A percentile compares a stretch with the other conserved stretches of the same genome.
Conservation (phyloP, 2,797 vertebrate genomes). For the Hozukius guyotensis region DNA sequence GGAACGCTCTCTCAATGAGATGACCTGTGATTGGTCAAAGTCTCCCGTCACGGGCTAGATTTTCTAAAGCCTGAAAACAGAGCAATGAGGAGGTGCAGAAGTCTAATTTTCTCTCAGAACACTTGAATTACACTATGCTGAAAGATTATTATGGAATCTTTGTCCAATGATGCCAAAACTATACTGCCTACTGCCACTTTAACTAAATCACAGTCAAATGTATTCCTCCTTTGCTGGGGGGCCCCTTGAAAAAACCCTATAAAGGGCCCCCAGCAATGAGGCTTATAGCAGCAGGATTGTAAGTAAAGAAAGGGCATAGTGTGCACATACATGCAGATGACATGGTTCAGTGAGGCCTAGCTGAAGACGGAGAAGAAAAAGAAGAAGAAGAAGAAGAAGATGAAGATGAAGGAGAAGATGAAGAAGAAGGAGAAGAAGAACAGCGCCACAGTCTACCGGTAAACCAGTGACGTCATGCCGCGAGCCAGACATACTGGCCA, state of each 20-base stretch:
- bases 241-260: neutral
- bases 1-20: no score
- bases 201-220: neutral
- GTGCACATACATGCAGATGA: neutral
- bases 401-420: neutral
- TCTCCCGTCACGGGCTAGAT: no score
- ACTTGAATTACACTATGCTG: no score
- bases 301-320: no score
- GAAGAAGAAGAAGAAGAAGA: neutral
- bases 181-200: no score
- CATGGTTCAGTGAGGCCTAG: neutral
- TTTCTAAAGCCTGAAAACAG: no score
- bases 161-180: no score
- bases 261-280: neutral
- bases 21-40: no score
- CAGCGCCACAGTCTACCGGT: slow-evolving; percentile 22
- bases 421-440: neutral
- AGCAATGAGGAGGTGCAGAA: no score
- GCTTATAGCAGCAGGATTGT: no score
- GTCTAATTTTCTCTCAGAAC: no score
- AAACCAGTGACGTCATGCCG: slow-evolving; percentile 73
- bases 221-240: neutral
- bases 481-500: slow-evolving; percentile 59
- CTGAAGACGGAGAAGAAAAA: neutral
- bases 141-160: no score